A percentile compares a stretch with the other conserved stretches of the same genome.
Conservation (phyloP, 1,140 invertebrate genomes). For the Anoplolepis gracilipes region DNA sequence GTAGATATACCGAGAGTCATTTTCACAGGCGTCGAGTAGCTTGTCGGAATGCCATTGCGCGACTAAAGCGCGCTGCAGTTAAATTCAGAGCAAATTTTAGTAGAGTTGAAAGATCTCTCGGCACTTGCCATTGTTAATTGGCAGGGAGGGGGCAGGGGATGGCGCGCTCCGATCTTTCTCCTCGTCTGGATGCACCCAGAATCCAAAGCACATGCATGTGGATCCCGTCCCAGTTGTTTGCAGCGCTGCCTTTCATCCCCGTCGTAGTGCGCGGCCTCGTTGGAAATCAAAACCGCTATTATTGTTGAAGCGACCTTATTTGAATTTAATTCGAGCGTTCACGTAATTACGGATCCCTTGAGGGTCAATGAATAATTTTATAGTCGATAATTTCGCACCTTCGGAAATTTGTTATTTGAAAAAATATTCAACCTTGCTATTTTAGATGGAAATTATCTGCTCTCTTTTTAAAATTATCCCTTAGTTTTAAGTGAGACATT, state of each 20-base stretch:
- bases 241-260: neutral
- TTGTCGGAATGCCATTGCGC: conserved; percentile 50
- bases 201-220: neutral
- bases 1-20: conserved; percentile 28
- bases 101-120: conserved; percentile 43
- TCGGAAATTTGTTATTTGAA: neutral
- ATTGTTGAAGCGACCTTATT: neutral
- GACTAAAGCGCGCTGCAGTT: conserved; percentile 65
- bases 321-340: neutral
- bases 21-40: conserved; percentile 50
- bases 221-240: conserved; percentile 19
- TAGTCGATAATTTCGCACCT: neutral
- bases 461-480: neutral
- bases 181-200: neutral
- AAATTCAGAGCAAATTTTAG: conserved; percentile 72
- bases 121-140: conserved; percentile 73
- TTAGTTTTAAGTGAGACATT: neutral
- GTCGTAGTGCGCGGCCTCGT: neutral
- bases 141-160: conserved; percentile 31
- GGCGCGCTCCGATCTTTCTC: conserved; percentile 33
- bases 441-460: neutral
- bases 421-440: neutral
- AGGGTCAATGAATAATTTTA: neutral
- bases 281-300: conserved; percentile 16
- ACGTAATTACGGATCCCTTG: too few relatives aligned